Evolutionary conservation across 64 coral and sea anemone genomes (phyloP), one percentile per base, ranked within the genome.

Genomic region (Porites australiensis): DNA sequence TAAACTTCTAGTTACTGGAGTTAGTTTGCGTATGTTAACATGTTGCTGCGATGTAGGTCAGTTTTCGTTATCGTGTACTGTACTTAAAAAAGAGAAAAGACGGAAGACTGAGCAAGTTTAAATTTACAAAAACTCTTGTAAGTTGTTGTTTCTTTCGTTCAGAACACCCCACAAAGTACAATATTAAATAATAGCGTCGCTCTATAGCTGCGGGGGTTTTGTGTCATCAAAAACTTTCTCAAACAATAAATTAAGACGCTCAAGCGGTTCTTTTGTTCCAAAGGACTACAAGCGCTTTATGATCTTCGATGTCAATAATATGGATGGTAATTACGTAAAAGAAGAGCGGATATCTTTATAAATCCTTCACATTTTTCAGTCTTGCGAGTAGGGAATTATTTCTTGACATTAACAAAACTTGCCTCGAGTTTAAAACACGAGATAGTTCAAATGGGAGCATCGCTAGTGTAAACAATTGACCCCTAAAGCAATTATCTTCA

Each of bases 221-320:
- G 73, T 76, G 51, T 15, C 12, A 76, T 70, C 66, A 70, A 70
- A 57, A 70, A 70, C 66, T 4, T 23, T 23, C 1, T 8, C 4
- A 70, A 70, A 76, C 73, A 76, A 76, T 76, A 76, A 76, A 76
- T 76, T 76, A 15, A 14, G 49, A 49, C 73, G 73, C 73, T 51
- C 13, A 76, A 50, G 73, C 14, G 73, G 49, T 51, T 76, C 15
- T n/a, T 76, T 76, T 76, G 73, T 76, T 48, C 4, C 66, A n/a
- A 21, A 23, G 5, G 21, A 70, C 66, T 8, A 21, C 21, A 27
- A 70, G 2, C 19, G 19, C 21, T 21, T 70, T n/a, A 70, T 27
- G 8, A 70, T 70, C 19, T 20, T 23, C 19, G 3, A 57, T 23
- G 21, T 70, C 3, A 23, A 70, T 27, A 23, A 70, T 21, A 6